Base-by-base conservation (phyloP, 2,888 invertebrate genomes). In the Catonia carolina region DNA sequence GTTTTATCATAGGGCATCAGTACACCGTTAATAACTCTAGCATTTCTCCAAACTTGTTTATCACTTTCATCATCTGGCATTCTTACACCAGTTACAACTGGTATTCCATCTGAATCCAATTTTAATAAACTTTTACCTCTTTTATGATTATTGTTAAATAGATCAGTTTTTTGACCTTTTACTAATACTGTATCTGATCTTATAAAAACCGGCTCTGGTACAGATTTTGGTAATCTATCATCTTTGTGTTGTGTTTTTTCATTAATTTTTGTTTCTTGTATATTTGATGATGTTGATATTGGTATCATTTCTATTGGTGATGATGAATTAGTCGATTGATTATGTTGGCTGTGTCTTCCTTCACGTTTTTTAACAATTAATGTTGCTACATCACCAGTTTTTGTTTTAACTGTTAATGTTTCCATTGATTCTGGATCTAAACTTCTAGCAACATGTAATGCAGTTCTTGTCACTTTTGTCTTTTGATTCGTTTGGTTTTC, bases 31-130 rank as follows among this genome's bases (percentile, higher is more conserved):
- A 92, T 87, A 12, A 92, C 90, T 61, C 91, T 78, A 0, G 91
- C 92, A 71, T 92, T 92, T 54, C 92, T 78, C 91, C 91, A 92
- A 0, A 84, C 85, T 69, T 87, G 86, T 20, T 83, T 84, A 67
- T 89, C 89, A 49, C 84, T 83, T 55, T 87, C 86, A 63, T 89
- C 87, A 67, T 93, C 92, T 0, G 91, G 91, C 37, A 89, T 84
- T 57, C 91, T 79, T 0, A 87, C 80, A 0, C 89, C 89, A 53
- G 89, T 86, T 45, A 93, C 85, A 50, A 90, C 82, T 0, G 89
- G 88, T 22, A 87, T 85, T 0, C 86, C 86, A 65, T 87, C 86
- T 5, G 77, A 74, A 50, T 82, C 86, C 1, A 86, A 68, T 7
- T 82, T 78, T 60, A 85, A 73, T 5, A 83, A 77, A 1, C 84